Base-by-base conservation (phyloP, 1,140 invertebrate genomes). In the Tribolium castaneum region DNA sequence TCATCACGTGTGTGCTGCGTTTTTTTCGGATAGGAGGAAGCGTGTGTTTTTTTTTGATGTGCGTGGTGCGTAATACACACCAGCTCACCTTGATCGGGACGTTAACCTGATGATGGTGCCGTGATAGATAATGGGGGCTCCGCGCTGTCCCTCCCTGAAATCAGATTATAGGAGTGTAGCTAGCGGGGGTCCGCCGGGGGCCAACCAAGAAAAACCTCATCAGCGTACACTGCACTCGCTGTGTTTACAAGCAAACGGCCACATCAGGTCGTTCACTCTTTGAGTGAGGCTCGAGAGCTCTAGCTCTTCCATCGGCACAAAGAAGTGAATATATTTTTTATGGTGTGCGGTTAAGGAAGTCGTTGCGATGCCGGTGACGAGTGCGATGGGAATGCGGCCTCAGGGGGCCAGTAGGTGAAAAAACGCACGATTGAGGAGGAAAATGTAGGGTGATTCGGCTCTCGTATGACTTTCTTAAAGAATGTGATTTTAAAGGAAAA, bases 181-280 rank as follows among this genome's bases (percentile, higher is more conserved):
- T 66, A 66, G 59, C 59, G 59, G 59, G 39, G 59, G 59, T 66
- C 59, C 12, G 59, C 59, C 59, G 59, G 59, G 59, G 59, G 59
- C 59, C 59, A 66, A 34, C 59, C 22, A 72, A 72, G 70, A 54
- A 30, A 30, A 70, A 72, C 50, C 70, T 51, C 45, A 59, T 54
- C 51, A 52, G 72, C 51, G 72, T 51, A 52, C 72, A 59, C 16
- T 75, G 72, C 52, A 54, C 50, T 59, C 49, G 12, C 13, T 30
- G 51, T 75, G 70, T 72, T 72, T 72, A 72, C 50, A 72, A 72
- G 70, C 50, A 72, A 72, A 51, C 70, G 70, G 70, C 70, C 70
- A 72, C 39, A 52, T 72, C 45, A 72, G 70, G 70, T 72, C 70
- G 70, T 72, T 72, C 70, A 72, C 70, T 72, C 30, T 54, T 54